These are phyloP conservation scores for Styela clava DNA, from an alignment of 23 tunicate genomes.

Conservation along the genomic window DNA sequence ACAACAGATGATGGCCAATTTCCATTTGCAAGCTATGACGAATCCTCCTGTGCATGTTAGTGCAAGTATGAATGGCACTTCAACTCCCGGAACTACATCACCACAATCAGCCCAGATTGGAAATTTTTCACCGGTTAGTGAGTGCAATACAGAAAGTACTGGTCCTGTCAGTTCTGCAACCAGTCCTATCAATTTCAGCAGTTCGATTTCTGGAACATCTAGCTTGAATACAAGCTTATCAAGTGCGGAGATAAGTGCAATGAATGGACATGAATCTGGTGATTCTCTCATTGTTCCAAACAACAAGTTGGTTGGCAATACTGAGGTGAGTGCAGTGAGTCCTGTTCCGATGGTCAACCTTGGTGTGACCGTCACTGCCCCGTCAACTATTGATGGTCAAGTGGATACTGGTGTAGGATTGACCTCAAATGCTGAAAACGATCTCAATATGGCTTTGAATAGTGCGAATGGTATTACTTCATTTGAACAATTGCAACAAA, in stretches of 20 bases:
- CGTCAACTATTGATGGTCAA: neutral
- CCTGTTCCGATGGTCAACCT: slow-evolving; percentile 21
- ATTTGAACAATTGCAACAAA: neutral
- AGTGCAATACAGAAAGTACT: neutral
- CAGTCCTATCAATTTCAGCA: slow-evolving; percentile 9
- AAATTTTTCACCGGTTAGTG: slow-evolving; percentile 18
- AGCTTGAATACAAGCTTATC: slow-evolving; percentile 25
- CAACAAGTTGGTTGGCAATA: neutral
- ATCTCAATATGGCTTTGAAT: neutral
- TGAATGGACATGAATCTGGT: slow-evolving; percentile 22
- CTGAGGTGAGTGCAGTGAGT: slow-evolving; percentile 22
- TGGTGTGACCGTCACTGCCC: slow-evolving; percentile 26
- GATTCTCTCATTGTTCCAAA: neutral
- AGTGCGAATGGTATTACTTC: neutral
- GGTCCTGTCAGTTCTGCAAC: slow-evolving; percentile 23
- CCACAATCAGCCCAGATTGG: slow-evolving; percentile 26
- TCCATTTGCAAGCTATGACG: slow-evolving; percentile 10
- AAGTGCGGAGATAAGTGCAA: slow-evolving; percentile 5
- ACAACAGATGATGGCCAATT: slow-evolving; percentile 4
- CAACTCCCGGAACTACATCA: slow-evolving; percentile 21
- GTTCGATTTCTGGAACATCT: slow-evolving; percentile 25
- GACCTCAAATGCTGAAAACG: neutral
- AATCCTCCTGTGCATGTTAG: neutral
- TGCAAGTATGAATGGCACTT: neutral
- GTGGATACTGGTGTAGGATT: neutral